These are phyloP conservation scores for Chrysomallon squamiferum DNA, from an alignment of 1,140 invertebrate genomes.

Conservation along the genomic window DNA sequence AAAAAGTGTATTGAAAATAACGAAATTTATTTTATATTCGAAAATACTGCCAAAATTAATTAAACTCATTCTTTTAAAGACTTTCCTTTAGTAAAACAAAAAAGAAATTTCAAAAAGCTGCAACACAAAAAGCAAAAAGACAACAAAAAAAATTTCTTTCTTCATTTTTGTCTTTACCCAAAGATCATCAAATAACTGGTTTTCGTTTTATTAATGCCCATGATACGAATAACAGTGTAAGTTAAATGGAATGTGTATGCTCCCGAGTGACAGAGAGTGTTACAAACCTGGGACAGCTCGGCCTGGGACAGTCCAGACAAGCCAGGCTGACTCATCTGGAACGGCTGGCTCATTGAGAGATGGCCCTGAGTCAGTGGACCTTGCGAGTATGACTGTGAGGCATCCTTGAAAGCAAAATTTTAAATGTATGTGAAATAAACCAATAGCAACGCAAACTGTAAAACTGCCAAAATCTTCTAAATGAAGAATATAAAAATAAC, in stretches of 20 bases:
- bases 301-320: slow-evolving; percentile 65
- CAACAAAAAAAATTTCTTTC: no score
- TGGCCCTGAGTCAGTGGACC: slow-evolving; percentile 66
- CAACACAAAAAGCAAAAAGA: no score
- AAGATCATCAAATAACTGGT: no score
- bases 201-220: no score
- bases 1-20: neutral
- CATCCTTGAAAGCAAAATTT: slow-evolving; percentile 33
- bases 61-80: slow-evolving; percentile 1
- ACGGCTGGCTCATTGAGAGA: slow-evolving; percentile 65
- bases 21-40: no score
- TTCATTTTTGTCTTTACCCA: no score
- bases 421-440: neutral
- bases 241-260: no score
- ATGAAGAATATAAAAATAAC: no score
- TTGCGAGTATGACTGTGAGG: slow-evolving; percentile 65
- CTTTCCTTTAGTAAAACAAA: neutral
- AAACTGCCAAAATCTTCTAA: neutral
- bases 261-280: no score
- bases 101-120: neutral
- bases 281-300: slow-evolving; percentile 66
- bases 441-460: neutral
- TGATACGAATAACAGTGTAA: no score
- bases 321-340: slow-evolving; percentile 64
- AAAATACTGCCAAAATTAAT: neutral